These are phyloP conservation scores for Eledone cirrhosa DNA, from an alignment of 2,888 invertebrate species.

Conservation along the genomic window DNA sequence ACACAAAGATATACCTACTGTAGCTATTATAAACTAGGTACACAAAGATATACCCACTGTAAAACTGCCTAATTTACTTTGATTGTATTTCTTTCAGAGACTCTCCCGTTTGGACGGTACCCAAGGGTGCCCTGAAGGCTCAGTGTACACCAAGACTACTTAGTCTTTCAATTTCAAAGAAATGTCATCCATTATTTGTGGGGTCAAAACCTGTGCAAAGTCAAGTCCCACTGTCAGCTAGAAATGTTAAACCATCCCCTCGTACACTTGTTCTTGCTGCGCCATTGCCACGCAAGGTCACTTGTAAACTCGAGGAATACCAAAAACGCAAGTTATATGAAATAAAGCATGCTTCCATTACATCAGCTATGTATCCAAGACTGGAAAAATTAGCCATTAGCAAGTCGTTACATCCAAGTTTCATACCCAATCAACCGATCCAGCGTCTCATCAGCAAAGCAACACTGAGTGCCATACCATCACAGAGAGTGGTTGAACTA, in stretches of 20 bases:
- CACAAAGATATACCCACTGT: no score
- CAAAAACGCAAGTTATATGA: no score
- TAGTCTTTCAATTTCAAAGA: not conserved
- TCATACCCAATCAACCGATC: not conserved
- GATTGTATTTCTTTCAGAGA: not conserved
- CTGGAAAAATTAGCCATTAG: no score
- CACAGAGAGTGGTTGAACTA: not conserved
- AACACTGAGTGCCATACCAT: not conserved
- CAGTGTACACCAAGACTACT: not conserved
- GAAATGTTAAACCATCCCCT: not conserved
- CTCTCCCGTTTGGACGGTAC: not conserved
- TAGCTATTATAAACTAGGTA: no score
- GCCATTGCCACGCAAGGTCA: not conserved
- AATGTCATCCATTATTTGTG: not conserved
- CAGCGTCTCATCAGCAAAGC: not conserved
- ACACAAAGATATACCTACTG: no score
- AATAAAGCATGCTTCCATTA: not conserved
- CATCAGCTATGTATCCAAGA: no score
- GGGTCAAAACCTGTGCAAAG: not conserved
- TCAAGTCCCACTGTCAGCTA: not conserved
- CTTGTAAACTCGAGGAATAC: no score
- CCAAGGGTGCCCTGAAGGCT: not conserved
- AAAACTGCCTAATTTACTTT: no score
- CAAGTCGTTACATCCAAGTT: no score
- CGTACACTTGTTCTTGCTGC: not conserved